Conservation (phyloP, 92 coral and sea anemone species). For the Virgularia gustaviana region DNA sequence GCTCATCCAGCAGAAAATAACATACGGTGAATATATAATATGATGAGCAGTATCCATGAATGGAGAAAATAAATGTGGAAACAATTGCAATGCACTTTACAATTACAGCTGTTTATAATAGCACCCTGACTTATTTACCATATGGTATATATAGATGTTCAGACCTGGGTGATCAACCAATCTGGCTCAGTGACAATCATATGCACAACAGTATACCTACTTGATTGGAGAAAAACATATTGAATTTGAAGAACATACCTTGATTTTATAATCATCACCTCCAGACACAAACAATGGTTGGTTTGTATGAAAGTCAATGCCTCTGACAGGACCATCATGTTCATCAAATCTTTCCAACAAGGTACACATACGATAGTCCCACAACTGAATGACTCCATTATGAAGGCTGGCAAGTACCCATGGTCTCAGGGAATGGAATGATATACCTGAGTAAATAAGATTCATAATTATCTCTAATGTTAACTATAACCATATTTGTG, state of each 20-base stretch:
- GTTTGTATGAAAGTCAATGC: constrained; percentile 80
- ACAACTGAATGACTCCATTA: constrained; percentile 95
- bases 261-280: constrained; percentile 97
- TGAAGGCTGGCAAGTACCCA: constrained; percentile 98
- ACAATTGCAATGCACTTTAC: no score
- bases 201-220: no score
- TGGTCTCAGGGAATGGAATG: constrained; percentile 88
- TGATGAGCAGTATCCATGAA: no score
- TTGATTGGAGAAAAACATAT: no score
- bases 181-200: no score
- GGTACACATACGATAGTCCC: constrained; percentile 99
- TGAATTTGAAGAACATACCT: constrained; percentile 51
- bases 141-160: no score
- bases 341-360: constrained; percentile 95
- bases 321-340: constrained; percentile 98
- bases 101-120: no score
- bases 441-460: constrained; percentile 57
- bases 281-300: constrained; percentile 99
- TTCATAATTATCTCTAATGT: neutral
- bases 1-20: no score
- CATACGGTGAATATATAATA: no score
- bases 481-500: neutral
- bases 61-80: no score
- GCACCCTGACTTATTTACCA: no score
- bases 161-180: no score